Evolutionary conservation across 2,113 vertebrate genomes (phyloP), one percentile per base, ranked within the genome.

Genomic region (Gadus macrocephalus): DNA sequence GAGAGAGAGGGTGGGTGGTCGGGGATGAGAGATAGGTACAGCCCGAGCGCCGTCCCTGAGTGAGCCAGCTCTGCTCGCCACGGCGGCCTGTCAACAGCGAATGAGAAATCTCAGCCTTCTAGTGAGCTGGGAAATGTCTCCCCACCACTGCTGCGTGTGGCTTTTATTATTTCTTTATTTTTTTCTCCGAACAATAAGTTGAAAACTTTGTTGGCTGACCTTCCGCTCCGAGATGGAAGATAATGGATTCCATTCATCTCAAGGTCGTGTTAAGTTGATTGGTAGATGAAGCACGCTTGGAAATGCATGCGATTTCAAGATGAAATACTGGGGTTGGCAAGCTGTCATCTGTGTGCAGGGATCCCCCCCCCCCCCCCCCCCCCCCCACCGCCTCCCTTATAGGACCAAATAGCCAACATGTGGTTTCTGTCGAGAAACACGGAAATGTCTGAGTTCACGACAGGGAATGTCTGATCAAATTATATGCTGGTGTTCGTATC

Each of bases 131-230:
- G 31, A 35, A 35, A 35, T 35, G 31, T 35, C 31, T 35, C 31
- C 31, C 31, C 31, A 35, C 31, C 31, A 35, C 31, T 35, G 31
- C 31, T 58, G 55, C 14, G 55, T 58, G 55, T 58, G 55, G 9
- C 16, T 58, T 16, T 16, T 16, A 17, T 16, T 58, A 14, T 58
- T 9, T 58, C 3, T 58, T 9, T 58, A 2, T 58, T 16, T 62
- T n/a, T 68, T 85, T 80, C 77, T 87, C 85, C 73, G 76, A 79
- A 85, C 85, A 84, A 84, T 81, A 82, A 83, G 78, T 85, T 87
- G 79, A 79, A 87, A 87, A 86, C 83, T 89, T 86, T 78, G 65
- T 80, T 92, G 90, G 86, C 87, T 87, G 89, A 90, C 90, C 86
- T 90, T 91, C 89, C 91, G 66, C 42, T 78, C 58, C 53, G 15